Conservation (phyloP, 2,797 vertebrate species). For the Erethizon dorsatum region DNA sequence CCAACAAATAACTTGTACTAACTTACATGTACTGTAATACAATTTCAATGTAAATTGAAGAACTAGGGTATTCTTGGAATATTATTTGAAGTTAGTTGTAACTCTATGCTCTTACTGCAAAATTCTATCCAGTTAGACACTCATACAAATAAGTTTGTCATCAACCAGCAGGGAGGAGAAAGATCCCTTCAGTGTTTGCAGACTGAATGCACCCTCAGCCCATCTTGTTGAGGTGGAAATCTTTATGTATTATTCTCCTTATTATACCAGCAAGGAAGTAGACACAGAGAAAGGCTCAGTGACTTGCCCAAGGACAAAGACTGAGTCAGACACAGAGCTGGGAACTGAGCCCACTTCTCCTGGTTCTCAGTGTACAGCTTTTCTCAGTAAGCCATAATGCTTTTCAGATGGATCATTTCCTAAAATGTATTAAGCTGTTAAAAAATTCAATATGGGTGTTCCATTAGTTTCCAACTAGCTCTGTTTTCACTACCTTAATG, state of each 20-base stretch:
- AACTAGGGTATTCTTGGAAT: neutral
- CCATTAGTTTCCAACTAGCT: conserved; percentile 66
- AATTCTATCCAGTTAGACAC: conserved; percentile 20
- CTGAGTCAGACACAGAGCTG: conserved; percentile 84
- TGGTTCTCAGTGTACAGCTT: conserved; percentile 78
- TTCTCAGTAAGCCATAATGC: conserved; percentile 82
- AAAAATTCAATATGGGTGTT: conserved; percentile 78
- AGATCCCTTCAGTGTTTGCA: neutral
- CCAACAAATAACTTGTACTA: neutral
- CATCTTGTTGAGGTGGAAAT: conserved; percentile 73
- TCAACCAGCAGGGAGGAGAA: conserved; percentile 59
- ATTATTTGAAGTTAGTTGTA: conserved; percentile 45
- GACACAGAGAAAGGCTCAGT: conserved; percentile 72
- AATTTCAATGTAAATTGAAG: conserved; percentile 39
- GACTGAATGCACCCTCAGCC: conserved; percentile 21
- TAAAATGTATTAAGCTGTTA: conserved; percentile 84
- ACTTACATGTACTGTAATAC: neutral
- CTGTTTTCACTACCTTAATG: conserved; percentile 40
- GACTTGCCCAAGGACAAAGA: conserved; percentile 85
- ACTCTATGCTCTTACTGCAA: conserved; percentile 17
- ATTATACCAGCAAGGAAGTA: conserved; percentile 79
- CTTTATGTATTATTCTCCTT: conserved; percentile 75
- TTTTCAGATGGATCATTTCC: conserved; percentile 82
- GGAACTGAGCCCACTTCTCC: conserved; percentile 83
- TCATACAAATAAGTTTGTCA: conserved; percentile 66